Evolutionary conservation across 1,140 invertebrate genomes (phyloP), one percentile per base, ranked within the genome.

Genomic region (Drosophila bocki): DNA sequence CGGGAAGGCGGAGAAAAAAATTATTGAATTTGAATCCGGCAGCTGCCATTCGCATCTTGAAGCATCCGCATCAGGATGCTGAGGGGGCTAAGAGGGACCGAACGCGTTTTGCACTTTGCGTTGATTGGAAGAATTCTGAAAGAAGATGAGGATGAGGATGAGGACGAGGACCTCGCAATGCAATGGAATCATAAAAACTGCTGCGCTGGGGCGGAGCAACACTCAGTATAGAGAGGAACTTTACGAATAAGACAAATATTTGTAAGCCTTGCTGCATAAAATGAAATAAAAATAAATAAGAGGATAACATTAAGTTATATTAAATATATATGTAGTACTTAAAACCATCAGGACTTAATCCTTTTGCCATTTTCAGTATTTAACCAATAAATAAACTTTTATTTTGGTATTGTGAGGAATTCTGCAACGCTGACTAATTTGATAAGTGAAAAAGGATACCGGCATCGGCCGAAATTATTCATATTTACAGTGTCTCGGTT

Each of bases 401-500:
- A 45, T 45, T 41, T 45, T 51, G n/a, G n/a, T n/a, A n/a, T n/a
- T n/a, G 22, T 17, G 3, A 33, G 12, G 22, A 15, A 4, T 8
- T 26, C 11, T 7, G 3, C 37, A 41, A 41, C 39, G 19, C 58
- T 47, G 7, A 53, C 69, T 82, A 82, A 79, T 78, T 86, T 68
- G 74, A 54, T 57, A 26, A 35, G 37, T 37, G 42, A 65, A 37
- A 61, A 48, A n/a, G 19, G 50, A 3, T 39, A 61, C 47, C 57
- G 39, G 32, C 42, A 57, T 37, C 32, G 26, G 42, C 29, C 48
- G 50, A 69, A 80, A 88, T 75, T 75, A 80, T 90, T 90, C 85
- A 90, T 90, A 90, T 90, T 90, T 85, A 90, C 78, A 85, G 78
- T 59, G 63, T 54, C 42, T 67, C 68, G 85, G 85, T 85, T 82